Conservation (phyloP, 2,113 vertebrate species). For the Scophthalmus maximus region DNA sequence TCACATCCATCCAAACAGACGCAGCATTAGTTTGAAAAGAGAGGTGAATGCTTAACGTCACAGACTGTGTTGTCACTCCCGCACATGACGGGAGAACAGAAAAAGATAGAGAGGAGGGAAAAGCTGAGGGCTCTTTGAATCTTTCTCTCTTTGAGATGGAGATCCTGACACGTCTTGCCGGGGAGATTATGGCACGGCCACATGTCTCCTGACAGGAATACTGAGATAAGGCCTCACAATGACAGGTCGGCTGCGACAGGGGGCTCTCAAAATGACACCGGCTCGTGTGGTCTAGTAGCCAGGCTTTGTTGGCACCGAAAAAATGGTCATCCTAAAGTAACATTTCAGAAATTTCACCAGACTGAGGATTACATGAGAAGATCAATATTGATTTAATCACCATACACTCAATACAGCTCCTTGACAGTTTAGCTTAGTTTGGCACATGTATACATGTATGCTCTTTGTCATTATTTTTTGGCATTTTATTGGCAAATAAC, state of each 20-base stretch:
- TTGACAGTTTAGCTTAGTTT: slow-evolving; percentile 15
- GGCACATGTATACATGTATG: background rate
- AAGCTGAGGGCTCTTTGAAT: slow-evolving; percentile 37
- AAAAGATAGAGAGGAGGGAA: background rate
- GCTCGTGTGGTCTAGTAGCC: background rate
- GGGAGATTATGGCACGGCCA: slow-evolving; percentile 48
- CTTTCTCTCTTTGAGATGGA: slow-evolving; percentile 49
- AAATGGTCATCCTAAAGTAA: background rate
- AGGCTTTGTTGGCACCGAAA: background rate
- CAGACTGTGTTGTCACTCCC: background rate
- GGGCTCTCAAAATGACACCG: background rate
- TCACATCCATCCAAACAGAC: slow-evolving; percentile 28
- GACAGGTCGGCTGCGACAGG: slow-evolving; percentile 9
- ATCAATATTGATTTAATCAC: slow-evolving; percentile 15
- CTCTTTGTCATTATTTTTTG: background rate
- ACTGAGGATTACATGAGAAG: background rate
- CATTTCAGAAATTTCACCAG: background rate
- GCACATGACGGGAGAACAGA: slow-evolving; percentile 24
- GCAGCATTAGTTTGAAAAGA: slow-evolving; percentile 32
- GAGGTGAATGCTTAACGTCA: slow-evolving; percentile 11
- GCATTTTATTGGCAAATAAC: background rate
- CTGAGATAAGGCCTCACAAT: slow-evolving; percentile 22
- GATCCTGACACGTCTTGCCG: slow-evolving; percentile 43
- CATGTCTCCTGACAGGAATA: slow-evolving; percentile 39
- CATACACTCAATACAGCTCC: background rate